Conservation (phyloP, 1,140 invertebrate genomes). For the Apolygus lucorum region DNA sequence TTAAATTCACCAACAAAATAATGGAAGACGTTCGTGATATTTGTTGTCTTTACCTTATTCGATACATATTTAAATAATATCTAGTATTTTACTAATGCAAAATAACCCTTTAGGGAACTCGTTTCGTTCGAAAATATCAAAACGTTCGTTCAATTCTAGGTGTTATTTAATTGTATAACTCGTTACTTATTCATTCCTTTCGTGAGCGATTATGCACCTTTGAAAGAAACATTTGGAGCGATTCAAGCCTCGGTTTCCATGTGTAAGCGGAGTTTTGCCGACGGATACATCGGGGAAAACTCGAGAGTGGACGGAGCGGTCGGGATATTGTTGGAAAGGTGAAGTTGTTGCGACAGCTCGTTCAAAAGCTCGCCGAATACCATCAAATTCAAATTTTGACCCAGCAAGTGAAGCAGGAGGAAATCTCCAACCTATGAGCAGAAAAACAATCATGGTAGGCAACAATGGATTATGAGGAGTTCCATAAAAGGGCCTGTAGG, state of each 20-base stretch:
- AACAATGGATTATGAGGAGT: not conserved
- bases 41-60: too few relatives aligned
- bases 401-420: conserved; percentile 66
- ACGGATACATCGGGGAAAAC: conserved; percentile 62
- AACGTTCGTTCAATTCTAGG: too few relatives aligned
- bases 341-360: conserved; percentile 52
- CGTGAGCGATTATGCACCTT: too few relatives aligned
- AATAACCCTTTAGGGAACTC: too few relatives aligned
- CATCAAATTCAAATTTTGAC: conserved; percentile 75
- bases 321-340: conserved; percentile 59
- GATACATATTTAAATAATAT: too few relatives aligned
- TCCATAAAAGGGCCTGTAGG: too few relatives aligned
- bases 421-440: conserved; percentile 69
- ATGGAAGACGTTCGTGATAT: not conserved
- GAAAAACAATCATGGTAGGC: conserved; percentile 8
- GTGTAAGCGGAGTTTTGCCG: conserved; percentile 53
- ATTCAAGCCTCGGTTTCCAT: conserved; percentile 73
- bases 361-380: conserved; percentile 66
- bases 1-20: too few relatives aligned
- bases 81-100: too few relatives aligned
- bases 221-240: too few relatives aligned
- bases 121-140: too few relatives aligned
- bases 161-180: too few relatives aligned
- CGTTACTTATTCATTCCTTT: too few relatives aligned
- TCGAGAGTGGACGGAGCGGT: conserved; percentile 74